A percentile compares a stretch with the other conserved stretches of the same genome.
Evolutionary conservation across 2,888 invertebrate genomes (phyloP).

Genomic region (Parnassius mnemosyne): DNA sequence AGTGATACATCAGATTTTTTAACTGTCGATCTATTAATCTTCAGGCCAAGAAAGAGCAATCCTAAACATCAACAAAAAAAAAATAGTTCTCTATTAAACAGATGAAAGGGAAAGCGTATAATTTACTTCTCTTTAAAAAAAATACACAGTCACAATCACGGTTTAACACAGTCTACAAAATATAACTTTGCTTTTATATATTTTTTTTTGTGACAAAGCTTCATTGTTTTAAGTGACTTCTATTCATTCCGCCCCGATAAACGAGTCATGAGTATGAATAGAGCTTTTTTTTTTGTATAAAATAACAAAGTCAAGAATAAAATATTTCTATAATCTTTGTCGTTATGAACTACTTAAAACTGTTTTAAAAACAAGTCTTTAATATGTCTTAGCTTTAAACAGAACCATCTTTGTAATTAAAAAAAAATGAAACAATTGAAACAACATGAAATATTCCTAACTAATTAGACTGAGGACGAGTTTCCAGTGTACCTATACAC

Average conservation of each 20-base stretch:
- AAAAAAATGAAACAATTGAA: conserved; percentile 8
- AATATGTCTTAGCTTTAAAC: conserved; percentile 5
- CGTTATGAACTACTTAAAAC: conserved; percentile 11
- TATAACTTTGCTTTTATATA: conserved; percentile 23
- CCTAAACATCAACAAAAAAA: too few relatives aligned
- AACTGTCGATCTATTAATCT: too few relatives aligned
- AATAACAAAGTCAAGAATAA: conserved; percentile 7
- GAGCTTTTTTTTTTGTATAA: conserved; percentile 13
- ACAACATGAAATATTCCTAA: conserved; percentile 22
- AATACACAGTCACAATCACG: too few relatives aligned
- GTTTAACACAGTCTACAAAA: conserved; percentile 20
- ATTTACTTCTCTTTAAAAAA: too few relatives aligned
- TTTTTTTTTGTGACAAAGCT: conserved; percentile 23
- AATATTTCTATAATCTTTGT: conserved; percentile 3
- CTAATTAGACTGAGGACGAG: conserved; percentile 21
- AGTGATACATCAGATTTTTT: too few relatives aligned
- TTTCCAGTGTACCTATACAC: conserved; percentile 12
- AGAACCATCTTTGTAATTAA: conserved; percentile 8
- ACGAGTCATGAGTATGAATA: conserved; percentile 14
- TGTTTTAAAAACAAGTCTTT: conserved; percentile 2
- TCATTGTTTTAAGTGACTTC: conserved; percentile 25
- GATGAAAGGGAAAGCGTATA: too few relatives aligned
- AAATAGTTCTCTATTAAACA: too few relatives aligned
- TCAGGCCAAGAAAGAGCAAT: too few relatives aligned
- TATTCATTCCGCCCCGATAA: conserved; percentile 20